A percentile compares a stretch with the other conserved stretches of the same genome.
Evolutionary conservation across 1,140 invertebrate genomes (phyloP).

Genomic region (Nixonia krombeini): DNA sequence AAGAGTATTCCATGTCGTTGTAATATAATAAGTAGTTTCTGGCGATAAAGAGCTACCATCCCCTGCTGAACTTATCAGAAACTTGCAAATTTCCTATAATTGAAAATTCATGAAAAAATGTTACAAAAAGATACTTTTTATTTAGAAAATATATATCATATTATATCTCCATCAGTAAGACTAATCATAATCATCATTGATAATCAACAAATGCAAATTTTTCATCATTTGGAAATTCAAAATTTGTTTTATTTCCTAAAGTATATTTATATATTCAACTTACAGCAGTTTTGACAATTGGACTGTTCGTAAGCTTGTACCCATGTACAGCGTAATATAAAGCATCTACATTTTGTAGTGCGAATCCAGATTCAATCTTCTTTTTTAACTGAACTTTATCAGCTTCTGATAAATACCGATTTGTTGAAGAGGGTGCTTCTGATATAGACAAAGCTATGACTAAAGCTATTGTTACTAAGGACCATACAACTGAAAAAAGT

Average conservation of each 20-base stretch:
- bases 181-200: constrained; percentile 67
- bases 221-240: constrained; percentile 57
- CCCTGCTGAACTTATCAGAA: constrained; percentile 59
- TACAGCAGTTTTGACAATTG: constrained; percentile 71
- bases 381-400: constrained; percentile 73
- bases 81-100: constrained; percentile 75
- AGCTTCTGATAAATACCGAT: constrained; percentile 72
- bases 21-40: constrained; percentile 73
- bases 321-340: constrained; percentile 75
- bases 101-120: no score
- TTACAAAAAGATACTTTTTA: no score
- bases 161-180: constrained; percentile 69
- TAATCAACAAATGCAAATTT: constrained; percentile 50
- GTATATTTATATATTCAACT: constrained; percentile 35
- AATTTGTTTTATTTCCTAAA: constrained; percentile 4
- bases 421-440: constrained; percentile 60
- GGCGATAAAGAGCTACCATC: constrained; percentile 62
- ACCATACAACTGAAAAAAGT: constrained; percentile 45
- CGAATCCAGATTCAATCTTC: constrained; percentile 73
- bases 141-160: no score
- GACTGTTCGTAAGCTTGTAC: constrained; percentile 69
- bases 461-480: constrained; percentile 20
- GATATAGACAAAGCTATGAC: constrained; percentile 27
- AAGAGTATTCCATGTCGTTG: constrained; percentile 70
- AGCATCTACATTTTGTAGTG: constrained; percentile 70